Base-by-base conservation (phyloP, 2,888 invertebrate genomes). In the Thysanoteuthis rhombus region DNA sequence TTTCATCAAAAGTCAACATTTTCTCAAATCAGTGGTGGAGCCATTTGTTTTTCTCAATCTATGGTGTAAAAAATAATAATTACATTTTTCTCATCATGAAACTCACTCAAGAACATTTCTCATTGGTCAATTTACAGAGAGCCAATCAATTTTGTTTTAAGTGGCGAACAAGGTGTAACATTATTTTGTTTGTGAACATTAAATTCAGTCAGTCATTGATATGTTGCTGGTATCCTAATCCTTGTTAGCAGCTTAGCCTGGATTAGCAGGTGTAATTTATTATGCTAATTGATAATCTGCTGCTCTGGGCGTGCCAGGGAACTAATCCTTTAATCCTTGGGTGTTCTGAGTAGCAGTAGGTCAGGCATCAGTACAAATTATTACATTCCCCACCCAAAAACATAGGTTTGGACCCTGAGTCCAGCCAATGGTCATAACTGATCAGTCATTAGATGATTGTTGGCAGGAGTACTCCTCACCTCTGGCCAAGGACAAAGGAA, bases 181-280 rank as follows among this genome's bases (percentile, higher is more conserved):
- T 16, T 75, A 75, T 75, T n/a, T 75, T 75, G n/a, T 75, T 75
- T 75, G n/a, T 75, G 25, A 52, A 25, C 3, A 25, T 25, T 75
- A 36, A n/a, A n/a, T 75, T 75, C 75, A 75, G 75, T 75, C 32
- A 75, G 4, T n/a, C 16, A 75, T 75, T 75, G 75, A n/a, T 75
- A n/a, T 19, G 12, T n/a, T 36, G n/a, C 75, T 75, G 75, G n/a
- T n/a, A 75, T 75, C 75, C n/a, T 75, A 75, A 75, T 75, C 75
- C 75, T 16, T 0, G n/a, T 75, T n/a, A 75, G n/a, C 75, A 75
- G 75, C 75, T 75, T 75, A 75, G 36, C 75, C n/a, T 75, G 75
- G 75, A 75, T 75, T 75, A 75, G n/a, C n/a, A 75, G 75, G 75
- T 75, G n/a, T 75, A 75, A 75, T 75, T 75, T 75, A 75, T 75